Base-by-base conservation (phyloP, 2,888 invertebrate species). In the Horisme vitalbata region DNA sequence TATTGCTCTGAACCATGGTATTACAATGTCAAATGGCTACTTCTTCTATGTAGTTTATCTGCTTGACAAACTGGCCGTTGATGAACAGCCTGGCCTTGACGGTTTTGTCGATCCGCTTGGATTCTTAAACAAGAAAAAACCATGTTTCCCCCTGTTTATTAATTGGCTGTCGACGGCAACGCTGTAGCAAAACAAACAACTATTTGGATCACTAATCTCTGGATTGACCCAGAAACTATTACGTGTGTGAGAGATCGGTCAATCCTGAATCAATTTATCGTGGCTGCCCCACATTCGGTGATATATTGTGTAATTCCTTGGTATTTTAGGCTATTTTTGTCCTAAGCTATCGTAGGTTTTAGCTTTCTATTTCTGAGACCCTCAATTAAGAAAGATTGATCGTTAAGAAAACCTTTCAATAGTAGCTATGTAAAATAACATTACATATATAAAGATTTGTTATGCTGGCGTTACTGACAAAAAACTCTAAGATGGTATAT, bases 191-290 rank as follows among this genome's bases (percentile, higher is more conserved):
- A n/a, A n/a, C n/a, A n/a, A n/a, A n/a, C n/a, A 39, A 27, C 38
- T 39, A 35, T 60, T 52, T 55, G 54, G 47, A 49, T 34, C 47
- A 52, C 50, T 65, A 65, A 70, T 65, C 59, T 55, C 53, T 38
- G 58, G 57, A 54, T 57, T 58, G 67, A 48, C 65, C 71, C 52
- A 68, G 54, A 71, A 66, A 63, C 60, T 53, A 36, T 41, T 45
- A 50, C 45, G 41, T 55, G 46, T 51, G 36, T 46, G 60, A 61
- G 48, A 52, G 58, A 65, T 64, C 57, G 53, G 48, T 66, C 67
- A 68, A 71, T 69, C 68, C 59, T 41, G 45, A 65, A 63, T 59
- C 54, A 45, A 49, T 41, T 51, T 63, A 48, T 50, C 55, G 47
- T 52, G 47, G 43, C 39, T 45, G 65, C 31, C 61, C 63, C 50